These are phyloP conservation scores for Scortum barcoo DNA, from an alignment of 2,113 vertebrate genomes.

Conservation along the genomic window DNA sequence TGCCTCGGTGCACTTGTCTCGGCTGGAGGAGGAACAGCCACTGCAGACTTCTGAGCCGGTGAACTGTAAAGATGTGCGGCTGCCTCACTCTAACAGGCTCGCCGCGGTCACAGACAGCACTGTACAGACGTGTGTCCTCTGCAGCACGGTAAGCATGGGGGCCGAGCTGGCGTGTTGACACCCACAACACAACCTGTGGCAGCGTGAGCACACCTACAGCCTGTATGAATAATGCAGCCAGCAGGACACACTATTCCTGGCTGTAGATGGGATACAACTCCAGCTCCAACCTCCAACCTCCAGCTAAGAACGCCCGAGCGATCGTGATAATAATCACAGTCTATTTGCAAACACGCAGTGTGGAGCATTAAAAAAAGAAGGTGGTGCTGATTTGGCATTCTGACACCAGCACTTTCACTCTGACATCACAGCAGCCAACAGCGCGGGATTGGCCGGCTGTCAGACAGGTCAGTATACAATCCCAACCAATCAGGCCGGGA, in stretches of 20 bases:
- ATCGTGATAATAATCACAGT: background rate
- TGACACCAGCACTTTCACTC: constrained; percentile 23
- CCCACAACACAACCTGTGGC: constrained; percentile 50
- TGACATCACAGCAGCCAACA: constrained; percentile 32
- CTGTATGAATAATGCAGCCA: background rate
- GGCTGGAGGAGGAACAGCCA: constrained; percentile 26
- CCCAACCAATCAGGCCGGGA: constrained; percentile 33
- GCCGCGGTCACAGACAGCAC: background rate
- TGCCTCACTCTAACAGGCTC: background rate
- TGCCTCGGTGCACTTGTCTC: constrained; percentile 29
- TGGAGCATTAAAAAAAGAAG: background rate
- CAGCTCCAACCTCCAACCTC: background rate
- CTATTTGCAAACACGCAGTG: background rate
- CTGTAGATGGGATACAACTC: background rate
- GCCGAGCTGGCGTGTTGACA: constrained; percentile 56
- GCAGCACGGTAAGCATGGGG: background rate
- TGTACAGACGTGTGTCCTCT: constrained; percentile 21
- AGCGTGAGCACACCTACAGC: constrained; percentile 31
- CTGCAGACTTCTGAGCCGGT: constrained; percentile 26
- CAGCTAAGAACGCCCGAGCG: background rate
- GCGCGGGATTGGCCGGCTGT: constrained; percentile 22
- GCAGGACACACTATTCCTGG: background rate
- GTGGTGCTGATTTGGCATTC: constrained; percentile 24
- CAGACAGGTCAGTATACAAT: constrained; percentile 3
- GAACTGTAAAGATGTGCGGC: constrained; percentile 27